Conservation (phyloP, 2,888 invertebrate species). For the Masnerella sp. region DNA sequence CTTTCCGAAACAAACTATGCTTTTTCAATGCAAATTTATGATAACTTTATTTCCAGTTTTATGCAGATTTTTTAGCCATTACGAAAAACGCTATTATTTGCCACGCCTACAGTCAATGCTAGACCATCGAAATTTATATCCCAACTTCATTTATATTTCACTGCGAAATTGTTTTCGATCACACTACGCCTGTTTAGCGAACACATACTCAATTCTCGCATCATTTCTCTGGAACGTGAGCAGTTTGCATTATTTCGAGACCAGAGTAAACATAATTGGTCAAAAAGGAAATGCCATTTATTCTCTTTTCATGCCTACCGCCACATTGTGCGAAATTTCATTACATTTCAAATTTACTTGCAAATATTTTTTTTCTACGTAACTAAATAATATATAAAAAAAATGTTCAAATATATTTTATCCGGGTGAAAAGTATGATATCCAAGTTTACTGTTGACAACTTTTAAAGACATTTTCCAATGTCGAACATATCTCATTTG, state of each 20-base stretch:
- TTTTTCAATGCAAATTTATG: constrained; percentile 58
- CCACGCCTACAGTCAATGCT: constrained; percentile 24
- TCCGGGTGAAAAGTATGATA: too few species aligned
- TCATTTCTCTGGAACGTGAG: not conserved
- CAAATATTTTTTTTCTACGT: too few species aligned
- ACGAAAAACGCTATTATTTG: constrained; percentile 49
- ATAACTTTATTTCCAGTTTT: constrained; percentile 59
- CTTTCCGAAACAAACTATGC: constrained; percentile 46
- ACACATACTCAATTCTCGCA: not conserved
- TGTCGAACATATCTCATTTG: too few species aligned
- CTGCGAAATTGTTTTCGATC: constrained; percentile 20
- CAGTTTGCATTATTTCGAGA: not conserved
- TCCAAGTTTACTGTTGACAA: too few species aligned
- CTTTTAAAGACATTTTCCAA: too few species aligned
- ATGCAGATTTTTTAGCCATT: constrained; percentile 53
- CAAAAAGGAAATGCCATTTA: too few species aligned
- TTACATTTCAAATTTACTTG: too few species aligned
- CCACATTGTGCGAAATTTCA: too few species aligned
- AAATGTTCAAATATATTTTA: not conserved
- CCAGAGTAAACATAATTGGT: too few species aligned
- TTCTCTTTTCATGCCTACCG: too few species aligned
- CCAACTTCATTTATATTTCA: constrained; percentile 6
- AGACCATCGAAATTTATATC: constrained; percentile 28
- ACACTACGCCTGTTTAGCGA: not conserved
- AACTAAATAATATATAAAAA: too few species aligned